Conservation (phyloP, 2,113 vertebrate species). For the Macaca fascicularis region DNA sequence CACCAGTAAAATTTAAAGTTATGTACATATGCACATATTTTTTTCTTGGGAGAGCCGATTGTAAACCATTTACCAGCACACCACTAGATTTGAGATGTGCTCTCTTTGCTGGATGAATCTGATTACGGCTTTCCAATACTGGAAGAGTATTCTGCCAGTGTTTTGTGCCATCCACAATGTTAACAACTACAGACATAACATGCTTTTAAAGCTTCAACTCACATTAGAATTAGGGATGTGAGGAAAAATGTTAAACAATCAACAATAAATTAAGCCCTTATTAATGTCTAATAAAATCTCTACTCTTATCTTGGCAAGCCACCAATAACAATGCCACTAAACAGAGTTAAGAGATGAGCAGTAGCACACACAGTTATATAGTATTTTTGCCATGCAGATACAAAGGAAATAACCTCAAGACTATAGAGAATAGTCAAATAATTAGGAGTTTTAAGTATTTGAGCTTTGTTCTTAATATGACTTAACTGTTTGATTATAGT, state of each 20-base stretch:
- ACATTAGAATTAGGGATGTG: not conserved
- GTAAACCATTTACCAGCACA: not conserved
- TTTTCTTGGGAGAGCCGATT: not conserved
- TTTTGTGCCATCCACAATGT: not conserved
- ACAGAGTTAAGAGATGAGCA: not conserved
- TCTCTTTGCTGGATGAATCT: not conserved
- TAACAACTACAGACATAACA: not conserved
- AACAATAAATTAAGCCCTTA: not conserved
- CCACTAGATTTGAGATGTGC: not conserved
- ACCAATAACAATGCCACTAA: not conserved
- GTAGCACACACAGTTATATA: fast-evolving
- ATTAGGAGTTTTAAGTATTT: not conserved
- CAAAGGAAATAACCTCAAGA: not conserved
- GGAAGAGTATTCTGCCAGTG: not conserved
- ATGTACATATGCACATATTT: fast-evolving
- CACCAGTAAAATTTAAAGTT: not conserved
- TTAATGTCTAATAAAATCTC: not conserved
- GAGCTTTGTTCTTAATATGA: not conserved
- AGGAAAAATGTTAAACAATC: not conserved
- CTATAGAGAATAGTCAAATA: not conserved
- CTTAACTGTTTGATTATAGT: not conserved
- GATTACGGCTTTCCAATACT: not conserved
- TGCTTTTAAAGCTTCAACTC: not conserved
- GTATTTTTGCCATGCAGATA: no score
- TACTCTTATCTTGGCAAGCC: not conserved